Conservation (phyloP, 2,888 invertebrate genomes). For the Microplitis deprimator region DNA sequence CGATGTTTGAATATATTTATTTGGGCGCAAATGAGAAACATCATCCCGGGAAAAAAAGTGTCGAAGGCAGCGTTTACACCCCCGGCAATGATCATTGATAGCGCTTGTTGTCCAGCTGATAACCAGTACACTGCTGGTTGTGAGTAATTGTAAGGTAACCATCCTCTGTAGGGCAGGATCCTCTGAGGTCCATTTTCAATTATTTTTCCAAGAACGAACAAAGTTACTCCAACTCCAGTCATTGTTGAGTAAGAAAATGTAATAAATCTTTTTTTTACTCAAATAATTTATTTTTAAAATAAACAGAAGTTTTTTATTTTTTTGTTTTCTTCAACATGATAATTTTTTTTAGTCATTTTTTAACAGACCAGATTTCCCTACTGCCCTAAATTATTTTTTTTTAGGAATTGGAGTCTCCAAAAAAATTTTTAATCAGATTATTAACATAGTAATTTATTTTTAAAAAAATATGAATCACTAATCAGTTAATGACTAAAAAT, state of each 20-base stretch:
- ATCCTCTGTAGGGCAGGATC: conserved; percentile 2
- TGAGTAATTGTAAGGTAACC: conserved; percentile 21
- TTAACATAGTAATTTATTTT: too few species aligned
- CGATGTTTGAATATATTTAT: conserved; percentile 51
- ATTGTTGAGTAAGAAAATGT: conserved; percentile 9
- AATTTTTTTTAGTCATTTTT: too few species aligned
- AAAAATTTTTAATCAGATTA: too few species aligned
- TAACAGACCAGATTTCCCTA: too few species aligned
- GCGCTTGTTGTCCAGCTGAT: not conserved
- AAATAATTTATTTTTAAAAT: not conserved
- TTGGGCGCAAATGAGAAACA: conserved; percentile 51
- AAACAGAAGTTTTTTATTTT: not conserved
- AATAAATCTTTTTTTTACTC: conserved; percentile 1
- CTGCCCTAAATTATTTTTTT: too few species aligned
- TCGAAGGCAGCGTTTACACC: conserved; percentile 44
- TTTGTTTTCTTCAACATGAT: not conserved
- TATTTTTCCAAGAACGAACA: conserved; percentile 10
- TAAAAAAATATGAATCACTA: too few species aligned
- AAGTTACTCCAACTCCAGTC: not conserved
- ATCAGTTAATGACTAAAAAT: too few species aligned
- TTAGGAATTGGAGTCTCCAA: too few species aligned
- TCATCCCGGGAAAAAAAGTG: conserved; percentile 51
- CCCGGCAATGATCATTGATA: not conserved
- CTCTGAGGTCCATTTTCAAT: not conserved
- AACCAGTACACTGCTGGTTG: not conserved